Evolutionary conservation across 2,113 vertebrate species (phyloP), one percentile per base, ranked within the genome.

Genomic region (Camelus dromedarius): DNA sequence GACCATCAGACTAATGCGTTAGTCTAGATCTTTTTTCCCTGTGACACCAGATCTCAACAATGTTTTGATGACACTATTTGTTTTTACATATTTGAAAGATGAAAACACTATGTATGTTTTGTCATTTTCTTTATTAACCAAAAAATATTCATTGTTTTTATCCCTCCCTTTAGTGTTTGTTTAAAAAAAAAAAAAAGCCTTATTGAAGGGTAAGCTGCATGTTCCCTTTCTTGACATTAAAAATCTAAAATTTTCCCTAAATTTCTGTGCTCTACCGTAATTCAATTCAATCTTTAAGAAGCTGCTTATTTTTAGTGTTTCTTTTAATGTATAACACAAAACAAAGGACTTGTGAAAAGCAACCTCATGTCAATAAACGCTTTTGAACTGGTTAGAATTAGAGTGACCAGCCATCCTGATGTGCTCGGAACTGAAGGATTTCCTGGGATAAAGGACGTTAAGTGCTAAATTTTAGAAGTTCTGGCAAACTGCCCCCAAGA

Each of bases 81-180:
- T 18, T 95, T 85, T 76, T 83, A 46, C 5, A 16, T 91, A 64
- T 86, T 88, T 72, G 20, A 91, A 94, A 60, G 28, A 24, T 80
- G 30, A 81, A 84, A 93, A 20, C 16, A 30, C 28, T 14, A 9
- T 28, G 1, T 85, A 15, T 66, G 2, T 64, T 48, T 92, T 84
- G 52, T 58, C 62, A 48, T 79, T 91, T 93, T 54, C 76, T 60
- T 95, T 93, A 60, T 70, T 90, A 62, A n/a, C 11, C 19, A 42
- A 56, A 94, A 60, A 50, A 62, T 52, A 35, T 26, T 85, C 8
- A 4, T 32, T n/a, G 35, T 58, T 86, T 67, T 42, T 10, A 42
- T 14, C 46, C 50, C 11, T 42, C 5, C 6, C 6, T 56, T 75
- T 48, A 46, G 4, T 81, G 9, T 28, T 73, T 62, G n/a, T 87